Base-by-base conservation (phyloP, 2,888 invertebrate genomes). In the Melinaea menophilus region DNA sequence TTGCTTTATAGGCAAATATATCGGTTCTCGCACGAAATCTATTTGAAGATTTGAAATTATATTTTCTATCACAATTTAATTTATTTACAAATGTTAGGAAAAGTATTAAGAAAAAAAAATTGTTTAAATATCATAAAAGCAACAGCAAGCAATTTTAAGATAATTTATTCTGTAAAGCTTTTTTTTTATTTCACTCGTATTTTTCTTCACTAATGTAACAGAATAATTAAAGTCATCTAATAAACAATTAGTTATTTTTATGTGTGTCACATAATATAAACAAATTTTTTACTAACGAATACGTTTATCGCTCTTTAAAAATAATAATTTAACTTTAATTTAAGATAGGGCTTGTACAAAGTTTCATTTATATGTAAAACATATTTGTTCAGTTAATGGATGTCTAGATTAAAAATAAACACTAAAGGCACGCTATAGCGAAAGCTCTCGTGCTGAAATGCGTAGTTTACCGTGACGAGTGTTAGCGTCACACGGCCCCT, bases 401-500 rank as follows among this genome's bases (percentile, higher is more conserved):
- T 51, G 58, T 60, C 31, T 57, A 62, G 57, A 66, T 68, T 61
- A 62, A 62, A 66, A 68, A 68, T 64, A 66, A 61, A 66, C 47
- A 66, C 56, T 60, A 59, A 54, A 62, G 62, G 35, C 54, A 58
- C 59, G 67, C 58, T 63, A 65, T 63, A 55, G 59, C 56, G 46
- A 59, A 65, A 58, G 59, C 59, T 65, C 46, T 59, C 63, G 61
- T 65, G 65, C 56, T 55, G 61, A 45, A 63, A 59, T 65, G 61
- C 54, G n/a, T 45, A 65, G 57, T 67, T 62, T 55, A 62, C 55
- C 55, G 58, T 59, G 55, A 64, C 60, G 55, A 45, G 45, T 66
- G 64, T 67, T 58, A 35, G 55, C 55, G 58, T 61, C 63, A 61
- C 59, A 67, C 54, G 46, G 22, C 56, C 63, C 63, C 45, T 59